phyloP scores from a whole-genome alignment of 2,888 invertebrate species.

The Furcula furcula region DNA sequence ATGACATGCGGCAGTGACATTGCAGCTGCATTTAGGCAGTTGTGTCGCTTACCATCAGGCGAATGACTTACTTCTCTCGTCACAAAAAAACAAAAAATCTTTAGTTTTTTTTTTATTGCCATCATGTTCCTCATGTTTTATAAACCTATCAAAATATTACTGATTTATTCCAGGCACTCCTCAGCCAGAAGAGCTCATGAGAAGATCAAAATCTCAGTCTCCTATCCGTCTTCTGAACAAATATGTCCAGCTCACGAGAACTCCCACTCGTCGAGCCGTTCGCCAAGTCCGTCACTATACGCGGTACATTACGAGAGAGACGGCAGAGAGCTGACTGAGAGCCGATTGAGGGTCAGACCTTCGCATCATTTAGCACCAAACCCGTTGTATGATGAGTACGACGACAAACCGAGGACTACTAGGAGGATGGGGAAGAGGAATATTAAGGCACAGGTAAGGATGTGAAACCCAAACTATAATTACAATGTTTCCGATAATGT shows the following conservation, averaged over 20 bases:
- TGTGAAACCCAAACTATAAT: no score
- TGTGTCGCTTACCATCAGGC: no score
- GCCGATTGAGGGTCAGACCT: constrained; percentile 81
- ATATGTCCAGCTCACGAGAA: constrained; percentile 71
- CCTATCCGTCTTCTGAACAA: constrained; percentile 91
- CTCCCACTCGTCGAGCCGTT: constrained; percentile 63
- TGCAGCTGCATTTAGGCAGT: no score
- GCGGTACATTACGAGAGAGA: constrained; percentile 87
- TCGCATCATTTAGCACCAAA: constrained; percentile 70
- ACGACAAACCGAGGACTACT: constrained; percentile 75
- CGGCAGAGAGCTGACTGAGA: constrained; percentile 84
- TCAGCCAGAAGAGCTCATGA: constrained; percentile 86
- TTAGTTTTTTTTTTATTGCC: no score
- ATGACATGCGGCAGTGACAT: no score
- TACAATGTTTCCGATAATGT: no score
- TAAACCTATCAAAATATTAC: no score
- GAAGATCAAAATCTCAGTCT: constrained; percentile 92
- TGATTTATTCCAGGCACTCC: constrained; percentile 80
- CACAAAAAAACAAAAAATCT: no score
- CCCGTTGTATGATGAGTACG: constrained; percentile 70
- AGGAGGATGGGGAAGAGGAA: constrained; percentile 93
- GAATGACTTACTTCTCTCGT: no score
- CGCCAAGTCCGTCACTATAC: constrained; percentile 77
- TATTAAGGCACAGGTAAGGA: constrained; percentile 91
- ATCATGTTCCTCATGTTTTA: no score